A percentile compares a stretch with the other conserved stretches of the same genome.
Conservation (phyloP, 37 sponge, comb jelly and placozoan species). For the Ephydatia muelleri region DNA sequence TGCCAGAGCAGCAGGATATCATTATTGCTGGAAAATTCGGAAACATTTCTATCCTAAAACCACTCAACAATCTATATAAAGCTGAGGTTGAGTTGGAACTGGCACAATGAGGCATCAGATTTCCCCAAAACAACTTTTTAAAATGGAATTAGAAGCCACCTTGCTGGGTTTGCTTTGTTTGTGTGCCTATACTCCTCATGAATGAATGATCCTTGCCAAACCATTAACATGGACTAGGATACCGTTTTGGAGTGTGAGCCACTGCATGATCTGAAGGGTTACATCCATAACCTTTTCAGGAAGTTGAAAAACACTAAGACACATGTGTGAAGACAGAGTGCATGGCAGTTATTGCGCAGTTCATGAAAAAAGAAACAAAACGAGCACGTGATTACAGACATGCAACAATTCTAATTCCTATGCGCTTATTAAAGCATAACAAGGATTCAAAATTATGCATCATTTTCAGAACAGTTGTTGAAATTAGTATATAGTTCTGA, state of each 20-base stretch:
- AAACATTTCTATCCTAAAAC: neutral
- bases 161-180: neutral
- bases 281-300: neutral
- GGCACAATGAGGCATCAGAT: neutral
- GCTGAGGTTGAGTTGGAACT: neutral
- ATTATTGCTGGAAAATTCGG: neutral
- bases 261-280: conserved; percentile 30
- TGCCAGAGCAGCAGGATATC: neutral
- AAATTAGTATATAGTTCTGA: neutral
- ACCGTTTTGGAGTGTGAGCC: conserved; percentile 28
- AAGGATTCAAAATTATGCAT: neutral
- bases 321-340: neutral
- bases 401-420: conserved; percentile 8
- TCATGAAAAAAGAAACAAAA: conserved; percentile 19
- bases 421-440: neutral
- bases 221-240: conserved; percentile 4
- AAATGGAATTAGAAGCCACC: neutral
- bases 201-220: conserved; percentile 1
- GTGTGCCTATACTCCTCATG: conserved; percentile 14
- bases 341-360: neutral
- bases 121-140: neutral
- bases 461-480: conserved; percentile 10
- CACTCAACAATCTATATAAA: neutral
- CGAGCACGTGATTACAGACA: conserved; percentile 31
- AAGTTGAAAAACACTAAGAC: neutral